Conservation (phyloP, 2,888 invertebrate genomes). For the Drosophila conformis region DNA sequence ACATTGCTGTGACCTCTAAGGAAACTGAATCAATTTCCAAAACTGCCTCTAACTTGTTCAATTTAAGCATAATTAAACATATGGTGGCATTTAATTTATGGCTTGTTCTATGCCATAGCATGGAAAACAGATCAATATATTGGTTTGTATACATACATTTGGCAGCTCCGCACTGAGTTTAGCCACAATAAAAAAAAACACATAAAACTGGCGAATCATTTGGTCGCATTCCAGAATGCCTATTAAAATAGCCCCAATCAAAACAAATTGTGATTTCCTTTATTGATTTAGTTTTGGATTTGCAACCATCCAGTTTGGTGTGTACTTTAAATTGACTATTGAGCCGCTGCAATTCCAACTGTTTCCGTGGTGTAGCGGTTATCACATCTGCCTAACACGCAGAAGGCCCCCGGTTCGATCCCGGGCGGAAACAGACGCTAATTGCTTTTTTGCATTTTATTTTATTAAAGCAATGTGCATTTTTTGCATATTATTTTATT, state of each 20-base stretch:
- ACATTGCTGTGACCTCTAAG: slow-evolving; percentile 13
- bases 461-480: background rate
- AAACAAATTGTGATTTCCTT: slow-evolving; percentile 32
- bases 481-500: slow-evolving; percentile 7
- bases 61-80: slow-evolving; percentile 19
- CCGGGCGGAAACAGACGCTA: slow-evolving; percentile 81
- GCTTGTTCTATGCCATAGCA: slow-evolving; percentile 6
- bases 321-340: slow-evolving; percentile 25
- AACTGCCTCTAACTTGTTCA: slow-evolving; percentile 11
- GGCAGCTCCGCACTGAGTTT: slow-evolving; percentile 29
- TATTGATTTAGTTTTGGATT: slow-evolving; percentile 19
- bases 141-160: slow-evolving; percentile 30
- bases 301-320: background rate
- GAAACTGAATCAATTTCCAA: slow-evolving; percentile 16
- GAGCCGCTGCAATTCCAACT: slow-evolving; percentile 11
- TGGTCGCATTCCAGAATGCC: slow-evolving; percentile 48
- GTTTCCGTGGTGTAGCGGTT: slow-evolving; percentile 85
- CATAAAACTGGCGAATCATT: slow-evolving; percentile 42
- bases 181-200: slow-evolving; percentile 31
- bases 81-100: slow-evolving; percentile 6
- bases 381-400: slow-evolving; percentile 86
- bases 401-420: slow-evolving; percentile 86
- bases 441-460: background rate
- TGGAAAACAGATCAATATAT: slow-evolving; percentile 12
- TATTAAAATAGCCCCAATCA: slow-evolving; percentile 48